Evolutionary conservation across 2,113 vertebrate species (phyloP).

Genomic region (Genyomyrus donnyi): DNA sequence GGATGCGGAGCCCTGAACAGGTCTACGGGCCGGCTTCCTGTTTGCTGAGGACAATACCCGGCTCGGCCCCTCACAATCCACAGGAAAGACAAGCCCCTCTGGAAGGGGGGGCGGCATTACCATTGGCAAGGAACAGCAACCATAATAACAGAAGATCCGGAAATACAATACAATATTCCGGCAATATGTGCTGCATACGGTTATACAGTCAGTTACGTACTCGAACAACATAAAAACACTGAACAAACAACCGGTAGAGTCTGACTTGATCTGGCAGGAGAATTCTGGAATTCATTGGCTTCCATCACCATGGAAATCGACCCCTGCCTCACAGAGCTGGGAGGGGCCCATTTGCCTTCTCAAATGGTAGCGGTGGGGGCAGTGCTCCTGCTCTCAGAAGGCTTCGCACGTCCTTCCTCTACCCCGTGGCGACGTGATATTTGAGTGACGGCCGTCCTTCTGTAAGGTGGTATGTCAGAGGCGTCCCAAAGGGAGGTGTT

Average conservation of each 20-base stretch:
- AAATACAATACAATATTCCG: neutral
- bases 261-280: constrained; percentile 9
- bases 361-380: constrained; percentile 15
- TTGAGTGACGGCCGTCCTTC: neutral
- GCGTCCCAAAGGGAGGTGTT: neutral
- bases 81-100: neutral
- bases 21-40: constrained; percentile 31
- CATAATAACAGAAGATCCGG: neutral
- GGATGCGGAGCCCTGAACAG: neutral
- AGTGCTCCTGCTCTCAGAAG: neutral
- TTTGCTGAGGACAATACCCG: constrained; percentile 44
- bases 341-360: constrained; percentile 19
- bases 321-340: constrained; percentile 23
- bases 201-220: neutral
- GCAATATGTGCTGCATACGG: neutral
- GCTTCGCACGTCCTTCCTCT: neutral
- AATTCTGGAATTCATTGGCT: constrained; percentile 28
- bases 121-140: constrained; percentile 8
- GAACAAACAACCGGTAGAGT: constrained; percentile 18
- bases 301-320: constrained; percentile 40
- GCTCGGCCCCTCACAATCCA: constrained; percentile 33
- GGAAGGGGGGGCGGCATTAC: neutral
- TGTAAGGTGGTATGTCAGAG: neutral
- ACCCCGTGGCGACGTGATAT: neutral
- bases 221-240: neutral